Conservation (phyloP, 2,797 vertebrate species). For the Muscicapa striata region DNA sequence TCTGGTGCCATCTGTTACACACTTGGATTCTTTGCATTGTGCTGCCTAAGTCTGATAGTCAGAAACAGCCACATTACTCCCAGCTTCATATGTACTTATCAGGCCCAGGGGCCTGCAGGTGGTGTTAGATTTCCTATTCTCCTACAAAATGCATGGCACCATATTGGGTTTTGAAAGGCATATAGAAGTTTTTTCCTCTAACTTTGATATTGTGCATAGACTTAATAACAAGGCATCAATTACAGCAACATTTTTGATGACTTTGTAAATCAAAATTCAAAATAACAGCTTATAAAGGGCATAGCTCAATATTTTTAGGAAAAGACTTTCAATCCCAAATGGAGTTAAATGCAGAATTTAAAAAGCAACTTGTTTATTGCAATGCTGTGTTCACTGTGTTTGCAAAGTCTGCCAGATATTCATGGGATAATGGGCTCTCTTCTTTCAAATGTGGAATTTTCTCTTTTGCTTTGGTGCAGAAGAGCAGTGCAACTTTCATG, state of each 20-base stretch:
- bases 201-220: background rate
- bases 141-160: background rate
- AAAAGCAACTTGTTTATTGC: background rate
- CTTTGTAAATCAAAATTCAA: background rate
- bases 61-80: background rate
- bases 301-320: background rate
- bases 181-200: background rate
- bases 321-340: background rate
- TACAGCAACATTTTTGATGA: background rate
- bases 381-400: background rate
- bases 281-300: background rate
- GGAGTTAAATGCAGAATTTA: background rate
- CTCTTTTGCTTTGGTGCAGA: background rate
- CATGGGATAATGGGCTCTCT: background rate
- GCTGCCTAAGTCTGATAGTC: background rate
- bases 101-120: background rate
- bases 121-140: background rate
- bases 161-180: background rate
- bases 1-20: slow-evolving; percentile 43
- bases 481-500: background rate
- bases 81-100: background rate
- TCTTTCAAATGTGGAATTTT: background rate
- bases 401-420: background rate
- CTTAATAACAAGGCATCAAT: background rate
- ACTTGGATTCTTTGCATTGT: slow-evolving; percentile 31